phyloP scores from a whole-genome alignment of 2,888 invertebrate species.

The Philereme transversata region DNA sequence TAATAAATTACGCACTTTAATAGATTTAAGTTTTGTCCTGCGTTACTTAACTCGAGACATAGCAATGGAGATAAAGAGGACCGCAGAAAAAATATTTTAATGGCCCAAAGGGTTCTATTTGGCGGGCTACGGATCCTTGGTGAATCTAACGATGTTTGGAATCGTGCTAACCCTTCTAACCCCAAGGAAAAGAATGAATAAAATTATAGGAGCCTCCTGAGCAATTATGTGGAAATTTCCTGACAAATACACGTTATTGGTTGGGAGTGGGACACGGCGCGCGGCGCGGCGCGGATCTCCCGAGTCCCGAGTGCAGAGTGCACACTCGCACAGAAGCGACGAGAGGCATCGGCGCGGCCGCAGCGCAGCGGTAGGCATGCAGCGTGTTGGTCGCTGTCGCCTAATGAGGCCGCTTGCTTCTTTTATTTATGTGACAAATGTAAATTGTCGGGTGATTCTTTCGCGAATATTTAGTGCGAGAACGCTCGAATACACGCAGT shows the following conservation, averaged over 20 bases:
- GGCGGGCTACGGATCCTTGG: constrained; percentile 38
- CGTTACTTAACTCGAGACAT: constrained; percentile 47
- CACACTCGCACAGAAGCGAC: constrained; percentile 9
- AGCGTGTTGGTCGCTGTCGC: constrained; percentile 49
- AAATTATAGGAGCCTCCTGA: constrained; percentile 57
- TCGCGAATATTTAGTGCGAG: constrained; percentile 69
- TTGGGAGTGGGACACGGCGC: constrained; percentile 55
- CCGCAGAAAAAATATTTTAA: constrained; percentile 50
- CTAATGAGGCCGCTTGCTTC: constrained; percentile 75
- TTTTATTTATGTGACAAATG: constrained; percentile 80
- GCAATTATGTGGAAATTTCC: constrained; percentile 68
- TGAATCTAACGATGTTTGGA: constrained; percentile 47
- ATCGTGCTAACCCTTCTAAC: constrained; percentile 63
- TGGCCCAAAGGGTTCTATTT: constrained; percentile 44
- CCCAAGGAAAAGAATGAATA: constrained; percentile 56
- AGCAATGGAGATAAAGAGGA: constrained; percentile 48
- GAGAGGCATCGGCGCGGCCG: constrained; percentile 29
- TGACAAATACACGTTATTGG: constrained; percentile 67
- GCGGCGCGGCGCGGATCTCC: constrained; percentile 29
- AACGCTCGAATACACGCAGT: constrained; percentile 53
- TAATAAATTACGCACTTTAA: constrained; percentile 71
- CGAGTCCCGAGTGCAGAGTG: constrained; percentile 28
- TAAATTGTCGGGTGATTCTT: constrained; percentile 71
- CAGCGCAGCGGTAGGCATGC: constrained; percentile 37
- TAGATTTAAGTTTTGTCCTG: constrained; percentile 57